Percentiles rank a stretch among this genome's conserved stretches.
These are phyloP conservation scores for Diarsia mendica DNA, from an alignment of 2,888 invertebrate genomes.

Conservation along the genomic window DNA sequence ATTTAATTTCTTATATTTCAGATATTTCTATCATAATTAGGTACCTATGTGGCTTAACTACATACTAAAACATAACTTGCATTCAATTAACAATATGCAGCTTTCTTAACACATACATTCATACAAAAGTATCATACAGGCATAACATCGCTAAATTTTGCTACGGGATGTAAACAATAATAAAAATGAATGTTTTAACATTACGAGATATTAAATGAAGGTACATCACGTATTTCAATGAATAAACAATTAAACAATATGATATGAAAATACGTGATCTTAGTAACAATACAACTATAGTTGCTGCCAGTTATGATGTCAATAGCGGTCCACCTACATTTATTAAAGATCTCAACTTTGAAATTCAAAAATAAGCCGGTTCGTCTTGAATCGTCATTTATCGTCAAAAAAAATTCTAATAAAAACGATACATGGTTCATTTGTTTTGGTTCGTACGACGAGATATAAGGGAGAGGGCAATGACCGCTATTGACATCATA, in stretches of 20 bases:
- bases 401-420: too few species aligned
- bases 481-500: too few species aligned
- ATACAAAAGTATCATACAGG: constrained; percentile 26
- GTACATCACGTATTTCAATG: constrained; percentile 12
- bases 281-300: not conserved
- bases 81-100: constrained; percentile 37
- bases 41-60: constrained; percentile 48
- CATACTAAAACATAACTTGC: constrained; percentile 38
- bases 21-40: constrained; percentile 42
- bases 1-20: constrained; percentile 50
- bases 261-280: constrained; percentile 11
- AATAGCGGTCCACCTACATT: too few species aligned
- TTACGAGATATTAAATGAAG: constrained; percentile 20
- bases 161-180: not conserved
- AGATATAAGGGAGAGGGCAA: too few species aligned
- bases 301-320: too few species aligned
- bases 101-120: constrained; percentile 14
- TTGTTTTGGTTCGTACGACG: too few species aligned
- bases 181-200: constrained; percentile 19
- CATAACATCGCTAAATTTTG: constrained; percentile 29
- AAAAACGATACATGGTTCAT: too few species aligned
- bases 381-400: too few species aligned
- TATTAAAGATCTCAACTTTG: too few species aligned
- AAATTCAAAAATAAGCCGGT: too few species aligned
- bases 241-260: constrained; percentile 15